phyloP scores from a whole-genome alignment of 1,140 invertebrate genomes.

The Platorchestia sp. region DNA sequence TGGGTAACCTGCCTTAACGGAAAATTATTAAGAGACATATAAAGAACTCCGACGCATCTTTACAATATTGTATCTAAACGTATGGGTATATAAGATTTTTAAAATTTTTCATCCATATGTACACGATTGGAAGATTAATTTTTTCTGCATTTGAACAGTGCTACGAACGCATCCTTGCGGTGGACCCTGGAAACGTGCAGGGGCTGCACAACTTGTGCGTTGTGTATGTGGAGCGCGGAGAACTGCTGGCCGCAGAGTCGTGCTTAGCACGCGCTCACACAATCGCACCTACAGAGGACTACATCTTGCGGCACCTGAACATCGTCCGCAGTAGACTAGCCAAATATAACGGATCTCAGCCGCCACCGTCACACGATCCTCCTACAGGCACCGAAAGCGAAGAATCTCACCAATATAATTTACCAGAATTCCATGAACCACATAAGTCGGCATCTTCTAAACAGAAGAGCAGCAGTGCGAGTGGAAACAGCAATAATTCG shows the following conservation, averaged over 20 bases:
- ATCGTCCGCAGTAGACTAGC: slow-evolving; percentile 81
- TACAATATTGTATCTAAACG: no score
- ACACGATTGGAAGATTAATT: background rate
- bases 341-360: slow-evolving; percentile 61
- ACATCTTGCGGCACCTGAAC: slow-evolving; percentile 88
- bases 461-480: background rate
- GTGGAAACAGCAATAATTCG: slow-evolving; percentile 57
- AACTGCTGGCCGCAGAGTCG: slow-evolving; percentile 83
- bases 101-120: no score
- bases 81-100: no score
- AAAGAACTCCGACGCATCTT: no score
- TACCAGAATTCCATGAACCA: slow-evolving; percentile 31
- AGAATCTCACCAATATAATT: slow-evolving; percentile 11
- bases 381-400: slow-evolving; percentile 46
- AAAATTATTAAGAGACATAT: no score
- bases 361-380: slow-evolving; percentile 57
- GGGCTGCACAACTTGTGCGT: slow-evolving; percentile 96
- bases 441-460: background rate
- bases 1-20: no score
- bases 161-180: slow-evolving; percentile 86
- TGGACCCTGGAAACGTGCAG: slow-evolving; percentile 93
- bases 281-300: slow-evolving; percentile 89
- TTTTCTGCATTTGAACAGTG: slow-evolving; percentile 76
- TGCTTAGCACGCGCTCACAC: slow-evolving; percentile 85
- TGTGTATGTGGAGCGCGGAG: slow-evolving; percentile 91